Conservation (phyloP, 2,113 vertebrate species). For the Micronycteris hirsuta region DNA sequence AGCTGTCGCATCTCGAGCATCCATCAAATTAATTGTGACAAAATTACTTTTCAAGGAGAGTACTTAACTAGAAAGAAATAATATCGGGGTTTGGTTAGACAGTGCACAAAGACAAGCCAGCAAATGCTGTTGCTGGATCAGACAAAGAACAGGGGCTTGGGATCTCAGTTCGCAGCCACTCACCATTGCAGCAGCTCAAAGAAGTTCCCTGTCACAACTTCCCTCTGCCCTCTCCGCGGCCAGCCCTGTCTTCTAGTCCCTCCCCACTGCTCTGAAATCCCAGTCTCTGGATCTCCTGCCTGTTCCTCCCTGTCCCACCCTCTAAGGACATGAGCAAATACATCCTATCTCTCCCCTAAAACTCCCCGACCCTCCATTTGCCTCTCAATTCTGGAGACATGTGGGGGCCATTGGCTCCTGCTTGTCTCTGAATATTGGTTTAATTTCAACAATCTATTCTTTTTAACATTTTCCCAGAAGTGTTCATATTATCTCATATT, state of each 20-base stretch:
- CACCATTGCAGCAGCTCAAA: background rate
- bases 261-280: background rate
- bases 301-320: background rate
- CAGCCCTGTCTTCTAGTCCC: background rate
- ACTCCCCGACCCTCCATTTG: background rate
- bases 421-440: background rate
- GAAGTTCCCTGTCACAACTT: background rate
- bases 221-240: background rate
- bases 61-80: conserved; percentile 44
- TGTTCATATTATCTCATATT: background rate
- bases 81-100: conserved; percentile 2
- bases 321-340: background rate
- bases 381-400: background rate
- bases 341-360: background rate
- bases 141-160: background rate
- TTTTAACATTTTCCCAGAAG: background rate
- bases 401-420: background rate
- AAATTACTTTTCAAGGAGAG: conserved; percentile 58
- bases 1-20: background rate
- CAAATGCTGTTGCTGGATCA: background rate
- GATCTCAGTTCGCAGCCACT: background rate
- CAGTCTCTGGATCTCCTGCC: background rate
- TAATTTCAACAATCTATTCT: background rate
- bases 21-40: conserved; percentile 52
- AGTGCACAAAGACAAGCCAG: background rate